phyloP scores from a whole-genome alignment of 2,797 vertebrate species.

The Muscicapa striata region DNA sequence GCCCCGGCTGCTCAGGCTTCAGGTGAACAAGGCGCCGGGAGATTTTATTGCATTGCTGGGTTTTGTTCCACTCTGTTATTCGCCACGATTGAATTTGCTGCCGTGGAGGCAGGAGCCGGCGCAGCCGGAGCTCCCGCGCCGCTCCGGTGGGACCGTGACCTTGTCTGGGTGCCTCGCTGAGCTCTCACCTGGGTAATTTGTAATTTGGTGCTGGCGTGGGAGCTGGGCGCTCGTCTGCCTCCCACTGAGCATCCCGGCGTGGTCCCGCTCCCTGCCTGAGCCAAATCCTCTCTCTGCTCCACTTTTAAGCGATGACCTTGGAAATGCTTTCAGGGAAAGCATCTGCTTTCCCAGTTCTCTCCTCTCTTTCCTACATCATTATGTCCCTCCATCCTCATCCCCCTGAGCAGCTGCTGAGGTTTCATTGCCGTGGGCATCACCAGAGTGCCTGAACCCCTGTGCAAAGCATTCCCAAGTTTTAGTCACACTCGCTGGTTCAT shows the following conservation, averaged over 20 bases:
- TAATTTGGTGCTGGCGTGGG: rapidly evolving
- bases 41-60: slow-evolving; percentile 69
- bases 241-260: rapidly evolving
- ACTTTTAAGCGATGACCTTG: slow-evolving; percentile 3
- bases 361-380: background rate
- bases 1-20: slow-evolving; percentile 55
- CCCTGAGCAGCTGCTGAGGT: background rate
- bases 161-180: background rate
- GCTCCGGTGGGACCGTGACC: background rate
- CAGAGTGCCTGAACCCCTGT: background rate
- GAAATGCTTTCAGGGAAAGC: slow-evolving; percentile 5
- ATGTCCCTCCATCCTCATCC: background rate
- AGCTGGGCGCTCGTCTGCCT: background rate
- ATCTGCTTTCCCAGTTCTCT: background rate
- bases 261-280: background rate
- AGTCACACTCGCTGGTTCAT: background rate
- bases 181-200: background rate
- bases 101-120: background rate
- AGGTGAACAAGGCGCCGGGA: slow-evolving; percentile 60
- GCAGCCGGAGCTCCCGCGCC: background rate
- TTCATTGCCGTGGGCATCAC: background rate
- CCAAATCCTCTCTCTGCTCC: background rate
- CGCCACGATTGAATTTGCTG: slow-evolving; percentile 19
- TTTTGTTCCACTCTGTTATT: slow-evolving; percentile 73
- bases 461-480: background rate